Evolutionary conservation across 2,797 vertebrate genomes (phyloP).

Genomic region (Gobionotothen gibberifrons): DNA sequence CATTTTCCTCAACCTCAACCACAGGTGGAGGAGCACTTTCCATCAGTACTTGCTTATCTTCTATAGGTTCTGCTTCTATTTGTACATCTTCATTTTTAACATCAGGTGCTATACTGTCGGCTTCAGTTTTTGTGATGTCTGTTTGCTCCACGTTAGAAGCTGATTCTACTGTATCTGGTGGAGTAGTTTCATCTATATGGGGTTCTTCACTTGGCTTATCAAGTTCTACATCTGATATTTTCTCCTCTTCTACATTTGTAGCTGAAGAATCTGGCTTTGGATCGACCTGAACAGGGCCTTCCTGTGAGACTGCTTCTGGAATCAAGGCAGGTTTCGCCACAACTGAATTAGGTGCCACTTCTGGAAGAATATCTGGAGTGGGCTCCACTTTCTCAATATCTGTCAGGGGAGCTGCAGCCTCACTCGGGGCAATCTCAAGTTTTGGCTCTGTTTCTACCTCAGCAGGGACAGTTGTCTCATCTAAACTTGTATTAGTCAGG

Average conservation of each 20-base stretch:
- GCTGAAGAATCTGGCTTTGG: constrained; percentile 23
- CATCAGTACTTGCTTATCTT: constrained; percentile 8
- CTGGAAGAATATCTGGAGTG: constrained; percentile 40
- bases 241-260: constrained; percentile 30
- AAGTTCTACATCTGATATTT: constrained; percentile 15
- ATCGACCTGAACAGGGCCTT: constrained; percentile 34
- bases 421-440: constrained; percentile 40
- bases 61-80: constrained; percentile 33
- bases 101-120: constrained; percentile 19
- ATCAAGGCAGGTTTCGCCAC: constrained; percentile 35
- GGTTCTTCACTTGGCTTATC: constrained; percentile 15
- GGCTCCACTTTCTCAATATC: constrained; percentile 52
- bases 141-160: constrained; percentile 16
- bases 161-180: constrained; percentile 4
- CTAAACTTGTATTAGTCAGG: constrained; percentile 50
- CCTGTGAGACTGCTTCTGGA: constrained; percentile 41
- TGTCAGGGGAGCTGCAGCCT: constrained; percentile 37
- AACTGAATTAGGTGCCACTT: constrained; percentile 41
- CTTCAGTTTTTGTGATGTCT: constrained; percentile 1
- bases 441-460: constrained; percentile 50
- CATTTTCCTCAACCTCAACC: constrained; percentile 16
- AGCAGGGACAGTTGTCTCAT: constrained; percentile 38
- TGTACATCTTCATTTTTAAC: constrained; percentile 31
- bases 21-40: background rate
- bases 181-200: constrained; percentile 28